phyloP scores from a whole-genome alignment of 2,888 invertebrate genomes.

The Morpho achilles region DNA sequence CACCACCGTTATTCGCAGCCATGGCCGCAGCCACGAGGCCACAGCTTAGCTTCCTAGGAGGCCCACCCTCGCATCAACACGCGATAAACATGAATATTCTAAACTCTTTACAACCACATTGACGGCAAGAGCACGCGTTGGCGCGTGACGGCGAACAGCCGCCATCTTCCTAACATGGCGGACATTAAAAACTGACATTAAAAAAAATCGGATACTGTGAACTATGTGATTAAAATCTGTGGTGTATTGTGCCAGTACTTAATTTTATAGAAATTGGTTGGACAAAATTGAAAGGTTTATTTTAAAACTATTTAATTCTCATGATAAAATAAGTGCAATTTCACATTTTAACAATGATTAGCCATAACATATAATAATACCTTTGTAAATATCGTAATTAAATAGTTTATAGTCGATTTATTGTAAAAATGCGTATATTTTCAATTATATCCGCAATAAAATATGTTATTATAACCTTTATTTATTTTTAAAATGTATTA shows the following conservation, averaged over 20 bases:
- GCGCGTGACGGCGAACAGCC: constrained; percentile 50
- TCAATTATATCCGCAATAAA: constrained; percentile 19
- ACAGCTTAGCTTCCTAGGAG: constrained; percentile 79
- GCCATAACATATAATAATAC: constrained; percentile 19
- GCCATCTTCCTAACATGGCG: constrained; percentile 45
- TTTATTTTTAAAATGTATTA: constrained; percentile 24
- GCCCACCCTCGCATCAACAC: constrained; percentile 75
- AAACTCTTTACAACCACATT: constrained; percentile 79
- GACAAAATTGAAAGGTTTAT: no score
- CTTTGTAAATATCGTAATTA: constrained; percentile 22
- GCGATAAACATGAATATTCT: constrained; percentile 78
- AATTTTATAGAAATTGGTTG: constrained; percentile 14
- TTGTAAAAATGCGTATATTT: constrained; percentile 22
- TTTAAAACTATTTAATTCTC: no score
- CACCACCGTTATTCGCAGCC: constrained; percentile 83
- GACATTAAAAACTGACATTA: constrained; percentile 17
- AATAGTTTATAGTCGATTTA: constrained; percentile 22
- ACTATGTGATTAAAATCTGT: constrained; percentile 18
- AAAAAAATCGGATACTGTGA: constrained; percentile 12
- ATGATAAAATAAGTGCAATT: constrained; percentile 25
- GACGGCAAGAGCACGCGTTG: constrained; percentile 65
- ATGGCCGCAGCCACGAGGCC: constrained; percentile 82
- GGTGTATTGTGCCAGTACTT: constrained; percentile 29
- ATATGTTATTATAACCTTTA: constrained; percentile 22
- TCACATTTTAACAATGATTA: constrained; percentile 14